These are phyloP conservation scores for Tryphoninae sp. DNA, from an alignment of 2,888 invertebrate genomes.

Conservation along the genomic window DNA sequence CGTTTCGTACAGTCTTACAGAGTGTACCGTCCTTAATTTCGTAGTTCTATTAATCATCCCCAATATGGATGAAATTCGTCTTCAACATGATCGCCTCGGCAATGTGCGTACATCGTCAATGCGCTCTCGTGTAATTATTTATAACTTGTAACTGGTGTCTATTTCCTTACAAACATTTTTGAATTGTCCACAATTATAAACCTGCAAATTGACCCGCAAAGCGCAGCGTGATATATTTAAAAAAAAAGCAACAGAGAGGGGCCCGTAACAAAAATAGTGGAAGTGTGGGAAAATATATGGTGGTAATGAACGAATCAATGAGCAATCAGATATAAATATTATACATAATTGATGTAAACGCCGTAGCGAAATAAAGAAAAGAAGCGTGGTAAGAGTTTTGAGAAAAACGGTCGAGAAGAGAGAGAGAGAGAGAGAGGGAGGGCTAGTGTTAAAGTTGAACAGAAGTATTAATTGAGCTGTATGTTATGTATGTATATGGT, in stretches of 20 bases:
- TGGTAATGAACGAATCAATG: background rate
- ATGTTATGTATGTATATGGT: slow-evolving; percentile 78
- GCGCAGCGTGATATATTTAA: slow-evolving; percentile 7
- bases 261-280: background rate
- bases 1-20: slow-evolving; percentile 1
- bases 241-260: background rate
- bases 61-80: background rate
- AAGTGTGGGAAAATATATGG: background rate
- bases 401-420: slow-evolving; percentile 8
- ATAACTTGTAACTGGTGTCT: background rate
- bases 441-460: slow-evolving; percentile 76
- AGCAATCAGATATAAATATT: slow-evolving; percentile 13
- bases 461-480: slow-evolving; percentile 79
- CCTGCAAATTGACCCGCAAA: slow-evolving; percentile 10
- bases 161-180: background rate
- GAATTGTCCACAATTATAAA: slow-evolving; percentile 23
- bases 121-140: background rate
- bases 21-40: background rate
- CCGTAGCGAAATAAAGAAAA: background rate
- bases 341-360: background rate
- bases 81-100: background rate
- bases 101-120: slow-evolving; percentile 3
- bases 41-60: background rate
- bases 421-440: slow-evolving; percentile 13
- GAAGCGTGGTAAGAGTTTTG: slow-evolving; percentile 18